phyloP scores from a whole-genome alignment of 1,140 invertebrate genomes.

The Meloidogyne hapla region DNA sequence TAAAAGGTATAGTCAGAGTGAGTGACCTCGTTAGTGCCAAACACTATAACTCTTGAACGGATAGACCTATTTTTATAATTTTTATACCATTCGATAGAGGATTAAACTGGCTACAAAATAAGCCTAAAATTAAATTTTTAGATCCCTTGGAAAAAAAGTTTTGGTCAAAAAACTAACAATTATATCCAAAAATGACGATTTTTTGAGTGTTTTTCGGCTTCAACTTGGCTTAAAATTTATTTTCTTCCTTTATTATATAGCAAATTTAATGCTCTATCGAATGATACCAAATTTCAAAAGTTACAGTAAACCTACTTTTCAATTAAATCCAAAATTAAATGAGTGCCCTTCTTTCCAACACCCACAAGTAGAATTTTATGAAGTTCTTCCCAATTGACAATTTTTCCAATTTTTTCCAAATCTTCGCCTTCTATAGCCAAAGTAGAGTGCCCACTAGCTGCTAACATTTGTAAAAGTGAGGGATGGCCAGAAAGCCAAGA shows the following conservation, averaged over 20 bases:
- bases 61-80: neutral
- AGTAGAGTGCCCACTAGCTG: constrained; percentile 36
- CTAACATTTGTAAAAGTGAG: constrained; percentile 37
- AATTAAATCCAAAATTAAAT: neutral
- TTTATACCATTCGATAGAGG: neutral
- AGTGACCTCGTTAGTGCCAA: neutral
- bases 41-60: neutral
- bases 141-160: neutral
- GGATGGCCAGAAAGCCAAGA: constrained; percentile 31
- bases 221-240: neutral
- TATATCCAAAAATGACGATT: no score
- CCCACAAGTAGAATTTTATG: constrained; percentile 27
- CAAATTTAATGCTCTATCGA: constrained; percentile 9
- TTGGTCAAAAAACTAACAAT: neutral
- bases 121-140: neutral
- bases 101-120: neutral
- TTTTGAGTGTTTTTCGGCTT: neutral
- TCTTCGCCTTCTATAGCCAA: constrained; percentile 24
- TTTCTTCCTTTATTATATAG: neutral
- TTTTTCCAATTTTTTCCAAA: constrained; percentile 3
- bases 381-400: constrained; percentile 19
- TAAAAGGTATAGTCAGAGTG: neutral
- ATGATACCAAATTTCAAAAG: neutral
- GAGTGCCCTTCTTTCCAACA: neutral
- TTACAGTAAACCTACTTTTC: neutral